Percentiles rank a stretch among this genome's conserved stretches.
Evolutionary conservation across 2,113 vertebrate genomes (phyloP).

Genomic region (Phocoena phocoena): DNA sequence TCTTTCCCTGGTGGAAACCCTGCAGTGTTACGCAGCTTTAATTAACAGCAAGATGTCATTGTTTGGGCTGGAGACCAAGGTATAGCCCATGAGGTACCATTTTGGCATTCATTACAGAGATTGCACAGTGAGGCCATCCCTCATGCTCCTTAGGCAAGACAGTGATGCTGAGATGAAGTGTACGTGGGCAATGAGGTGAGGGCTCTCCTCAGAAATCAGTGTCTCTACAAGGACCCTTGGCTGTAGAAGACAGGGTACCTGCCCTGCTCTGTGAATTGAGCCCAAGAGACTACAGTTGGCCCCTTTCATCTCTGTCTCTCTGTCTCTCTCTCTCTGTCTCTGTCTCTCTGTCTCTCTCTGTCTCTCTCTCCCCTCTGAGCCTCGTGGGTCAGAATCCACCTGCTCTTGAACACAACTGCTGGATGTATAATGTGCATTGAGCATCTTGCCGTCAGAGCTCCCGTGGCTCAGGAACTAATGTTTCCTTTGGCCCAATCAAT

Average conservation of each 20-base stretch:
- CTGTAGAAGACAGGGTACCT: neutral
- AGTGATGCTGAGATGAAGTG: neutral
- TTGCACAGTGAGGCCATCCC: neutral
- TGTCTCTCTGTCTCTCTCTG: no score
- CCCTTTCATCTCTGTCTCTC: neutral
- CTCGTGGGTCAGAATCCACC: neutral
- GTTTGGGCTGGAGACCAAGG: constrained; percentile 64
- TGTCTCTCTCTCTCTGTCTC: no score
- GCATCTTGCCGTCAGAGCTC: neutral
- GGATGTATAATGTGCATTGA: neutral
- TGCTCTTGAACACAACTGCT: neutral
- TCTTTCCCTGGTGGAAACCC: constrained; percentile 5
- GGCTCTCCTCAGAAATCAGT: neutral
- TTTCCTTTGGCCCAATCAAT: constrained; percentile 46
- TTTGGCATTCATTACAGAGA: neutral
- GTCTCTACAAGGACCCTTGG: neutral
- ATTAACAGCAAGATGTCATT: constrained; percentile 74
- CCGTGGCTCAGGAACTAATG: neutral
- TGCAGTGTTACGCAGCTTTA: constrained; percentile 64
- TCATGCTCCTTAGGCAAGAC: neutral
- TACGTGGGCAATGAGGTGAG: neutral
- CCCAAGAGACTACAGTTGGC: accelerated
- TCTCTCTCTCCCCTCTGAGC: neutral
- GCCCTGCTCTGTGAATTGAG: neutral
- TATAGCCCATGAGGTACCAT: neutral